Evolutionary conservation across 1,140 invertebrate genomes (phyloP).

Genomic region (Scaptomyza hsui): DNA sequence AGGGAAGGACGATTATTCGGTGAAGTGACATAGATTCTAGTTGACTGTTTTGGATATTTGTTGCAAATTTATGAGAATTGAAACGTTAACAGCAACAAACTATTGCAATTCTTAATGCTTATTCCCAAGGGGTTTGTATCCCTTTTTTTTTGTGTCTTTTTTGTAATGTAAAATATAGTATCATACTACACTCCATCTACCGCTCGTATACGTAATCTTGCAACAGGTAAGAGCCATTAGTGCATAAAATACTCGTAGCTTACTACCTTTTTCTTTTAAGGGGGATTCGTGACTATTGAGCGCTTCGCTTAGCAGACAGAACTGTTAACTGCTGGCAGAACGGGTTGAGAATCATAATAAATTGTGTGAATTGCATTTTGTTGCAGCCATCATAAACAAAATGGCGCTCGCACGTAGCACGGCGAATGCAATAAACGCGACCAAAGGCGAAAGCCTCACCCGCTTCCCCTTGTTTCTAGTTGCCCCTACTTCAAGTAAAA

Average conservation of each 20-base stretch:
- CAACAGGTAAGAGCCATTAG: slow-evolving; percentile 1
- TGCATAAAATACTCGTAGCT: neutral
- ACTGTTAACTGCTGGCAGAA: slow-evolving; percentile 20
- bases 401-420: slow-evolving; percentile 53
- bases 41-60: slow-evolving; percentile 17
- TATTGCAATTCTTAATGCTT: too few species aligned
- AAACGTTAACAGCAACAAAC: too few species aligned
- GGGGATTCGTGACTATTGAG: neutral
- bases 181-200: neutral
- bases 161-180: too few species aligned
- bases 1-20: neutral
- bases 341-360: slow-evolving; percentile 69
- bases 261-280: neutral
- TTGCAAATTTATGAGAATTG: slow-evolving; percentile 19
- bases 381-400: slow-evolving; percentile 69
- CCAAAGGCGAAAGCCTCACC: slow-evolving; percentile 1
- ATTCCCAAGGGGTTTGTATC: too few species aligned
- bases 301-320: neutral
- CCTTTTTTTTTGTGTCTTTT: too few species aligned
- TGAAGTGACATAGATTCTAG: slow-evolving; percentile 18
- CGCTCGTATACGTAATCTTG: neutral
- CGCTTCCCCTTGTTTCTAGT: too few species aligned
- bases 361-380: slow-evolving; percentile 58
- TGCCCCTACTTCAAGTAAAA: too few species aligned
- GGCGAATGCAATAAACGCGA: slow-evolving; percentile 43